Percentiles rank a stretch among this genome's conserved stretches.
These are phyloP conservation scores for Xyliphius kryptos DNA, from an alignment of 2,113 vertebrate species.

Conservation along the genomic window DNA sequence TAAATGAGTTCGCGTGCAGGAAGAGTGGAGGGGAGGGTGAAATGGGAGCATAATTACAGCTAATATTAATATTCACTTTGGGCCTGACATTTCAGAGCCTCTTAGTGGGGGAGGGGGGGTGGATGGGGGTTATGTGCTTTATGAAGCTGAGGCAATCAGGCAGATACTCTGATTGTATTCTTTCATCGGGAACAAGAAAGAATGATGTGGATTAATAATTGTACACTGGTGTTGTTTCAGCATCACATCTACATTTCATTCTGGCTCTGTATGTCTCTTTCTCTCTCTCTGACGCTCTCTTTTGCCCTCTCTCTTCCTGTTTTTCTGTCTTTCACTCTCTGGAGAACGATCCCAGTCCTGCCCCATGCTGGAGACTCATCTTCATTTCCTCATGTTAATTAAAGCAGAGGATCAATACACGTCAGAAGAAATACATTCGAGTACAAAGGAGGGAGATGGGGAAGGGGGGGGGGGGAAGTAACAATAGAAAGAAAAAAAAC, in stretches of 20 bases:
- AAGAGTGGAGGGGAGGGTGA: neutral
- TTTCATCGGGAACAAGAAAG: constrained; percentile 1
- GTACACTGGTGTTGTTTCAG: constrained; percentile 6
- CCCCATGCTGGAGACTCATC: too few relatives aligned
- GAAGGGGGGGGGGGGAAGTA: too few relatives aligned
- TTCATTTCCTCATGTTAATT: too few relatives aligned
- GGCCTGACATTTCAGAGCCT: constrained; percentile 10
- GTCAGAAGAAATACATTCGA: neutral
- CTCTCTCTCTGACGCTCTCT: too few relatives aligned
- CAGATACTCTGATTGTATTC: constrained; percentile 24
- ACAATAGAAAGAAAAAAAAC: neutral
- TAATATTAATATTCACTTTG: constrained; percentile 8
- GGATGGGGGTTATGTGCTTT: neutral
- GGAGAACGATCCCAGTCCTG: neutral
- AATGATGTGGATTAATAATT: constrained; percentile 21
- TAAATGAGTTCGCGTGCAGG: constrained; percentile 4
- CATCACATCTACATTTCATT: constrained; percentile 9
- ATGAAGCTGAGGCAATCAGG: constrained; percentile 11
- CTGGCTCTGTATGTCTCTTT: neutral
- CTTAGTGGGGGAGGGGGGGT: neutral
- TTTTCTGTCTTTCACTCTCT: neutral
- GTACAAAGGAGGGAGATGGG: neutral
- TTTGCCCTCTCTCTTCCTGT: neutral
- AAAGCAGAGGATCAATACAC: neutral
- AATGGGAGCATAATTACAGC: constrained; percentile 17